These are phyloP conservation scores for Astur gentilis DNA, from an alignment of 2,113 vertebrate species.

Conservation along the genomic window DNA sequence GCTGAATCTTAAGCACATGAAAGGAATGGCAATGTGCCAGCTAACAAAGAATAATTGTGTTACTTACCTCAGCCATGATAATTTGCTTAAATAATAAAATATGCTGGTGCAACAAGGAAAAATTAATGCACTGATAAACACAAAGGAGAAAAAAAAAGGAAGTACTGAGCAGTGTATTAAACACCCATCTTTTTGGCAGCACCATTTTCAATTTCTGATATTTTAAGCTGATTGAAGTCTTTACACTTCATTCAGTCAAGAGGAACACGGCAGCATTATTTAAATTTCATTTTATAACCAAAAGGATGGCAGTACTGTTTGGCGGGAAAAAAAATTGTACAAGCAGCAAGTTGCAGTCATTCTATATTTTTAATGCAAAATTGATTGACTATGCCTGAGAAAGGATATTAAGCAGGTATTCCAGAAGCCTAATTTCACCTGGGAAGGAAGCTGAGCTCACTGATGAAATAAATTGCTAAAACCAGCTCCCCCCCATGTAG, in stretches of 20 bases:
- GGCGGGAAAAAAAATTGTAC: background rate
- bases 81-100: slow-evolving; percentile 54
- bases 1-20: slow-evolving; percentile 37
- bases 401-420: background rate
- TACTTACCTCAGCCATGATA: slow-evolving; percentile 17
- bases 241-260: background rate
- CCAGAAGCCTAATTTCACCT: background rate
- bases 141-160: background rate
- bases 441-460: background rate
- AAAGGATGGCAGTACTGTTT: background rate
- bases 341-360: background rate
- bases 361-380: background rate
- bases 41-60: slow-evolving; percentile 41
- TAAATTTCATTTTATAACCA: background rate
- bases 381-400: background rate
- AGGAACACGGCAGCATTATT: background rate
- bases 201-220: background rate
- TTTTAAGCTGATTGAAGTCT: background rate
- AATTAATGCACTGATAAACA: slow-evolving; percentile 1
- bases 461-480: background rate
- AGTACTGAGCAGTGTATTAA: background rate
- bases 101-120: background rate
- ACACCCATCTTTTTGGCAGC: background rate
- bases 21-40: slow-evolving; percentile 30
- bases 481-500: background rate